Base-by-base conservation (phyloP, 2,797 vertebrate species). In the Cetoscarus ocellatus region DNA sequence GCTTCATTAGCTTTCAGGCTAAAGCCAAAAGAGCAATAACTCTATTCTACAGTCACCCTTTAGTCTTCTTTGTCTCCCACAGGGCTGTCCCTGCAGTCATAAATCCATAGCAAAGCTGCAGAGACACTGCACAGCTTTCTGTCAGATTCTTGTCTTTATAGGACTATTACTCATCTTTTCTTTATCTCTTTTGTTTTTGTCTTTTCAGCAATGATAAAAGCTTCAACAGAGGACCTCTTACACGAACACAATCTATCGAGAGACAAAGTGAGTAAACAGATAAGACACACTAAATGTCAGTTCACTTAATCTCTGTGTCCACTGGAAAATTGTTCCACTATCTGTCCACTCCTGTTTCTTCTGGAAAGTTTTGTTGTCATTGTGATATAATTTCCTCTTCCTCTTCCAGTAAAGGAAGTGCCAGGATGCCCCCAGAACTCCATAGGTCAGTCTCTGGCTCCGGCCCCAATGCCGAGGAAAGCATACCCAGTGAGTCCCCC, bases 391-490 rank as follows among this genome's bases (percentile, higher is more conserved):
- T 88, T 90, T 93, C 85, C 91, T 90, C n/a, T 92, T 90, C 89
- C 87, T 83, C 77, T 83, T 90, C 80, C 89, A 94, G 96, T 91
- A 83, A 97, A 96, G 84, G 92, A 95, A 92, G 92, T 93, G 70
- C 92, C 93, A 55, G 92, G 93, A 86, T 90, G 90, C 73, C 87
- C 89, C 80, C 88, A 93, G 83, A 97, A 94, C 77, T 92, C 95
- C 47, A 85, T 88, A 17, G 75, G 94, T 84, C 95, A 94, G 70
- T 77, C 94, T 62, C 93, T 96, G 67, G 95, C 96, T 68, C 95
- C 96, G 49, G 97, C 96, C 35, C 96, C 96, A 70, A 94, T 96
- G 93, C 95, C 96, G 56, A 94, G 97, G 87, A 99, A 97, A 88
- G 94, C 95, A 9, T 96, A 95, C 84, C 89, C 94, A 13, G 98